These are phyloP conservation scores for Propsilocerus akamusi DNA, from an alignment of 1,140 invertebrate genomes.

Conservation along the genomic window DNA sequence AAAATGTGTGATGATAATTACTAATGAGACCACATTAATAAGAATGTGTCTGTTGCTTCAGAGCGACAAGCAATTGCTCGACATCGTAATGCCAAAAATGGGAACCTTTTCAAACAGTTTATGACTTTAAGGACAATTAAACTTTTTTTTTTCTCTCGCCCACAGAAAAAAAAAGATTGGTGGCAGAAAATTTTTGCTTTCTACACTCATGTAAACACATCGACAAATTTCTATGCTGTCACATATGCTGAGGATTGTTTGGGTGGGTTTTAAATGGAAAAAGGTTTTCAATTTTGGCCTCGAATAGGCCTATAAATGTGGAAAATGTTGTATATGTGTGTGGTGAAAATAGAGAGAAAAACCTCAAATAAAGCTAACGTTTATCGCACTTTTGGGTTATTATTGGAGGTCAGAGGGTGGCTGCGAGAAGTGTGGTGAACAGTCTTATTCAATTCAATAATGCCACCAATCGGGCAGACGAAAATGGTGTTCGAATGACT, in stretches of 20 bases:
- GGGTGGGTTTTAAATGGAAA: not conserved
- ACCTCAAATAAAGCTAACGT: not conserved
- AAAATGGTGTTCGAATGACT: too few species aligned
- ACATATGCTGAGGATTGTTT: not conserved
- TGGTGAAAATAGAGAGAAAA: not conserved
- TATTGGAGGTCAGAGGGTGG: too few species aligned
- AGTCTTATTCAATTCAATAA: too few species aligned
- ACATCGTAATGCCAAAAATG: not conserved
- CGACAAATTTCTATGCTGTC: not conserved
- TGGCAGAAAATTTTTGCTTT: not conserved
- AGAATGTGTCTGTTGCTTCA: not conserved
- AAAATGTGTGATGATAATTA: not conserved
- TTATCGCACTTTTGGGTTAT: not conserved
- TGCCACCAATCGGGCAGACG: too few species aligned
- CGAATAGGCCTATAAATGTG: not conserved
- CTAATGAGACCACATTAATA: not conserved
- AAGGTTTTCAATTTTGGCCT: not conserved
- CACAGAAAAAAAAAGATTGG: not conserved
- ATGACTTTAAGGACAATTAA: slow-evolving; percentile 1
- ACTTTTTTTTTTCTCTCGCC: not conserved
- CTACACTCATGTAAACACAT: not conserved
- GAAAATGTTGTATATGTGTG: not conserved
- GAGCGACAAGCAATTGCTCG: not conserved
- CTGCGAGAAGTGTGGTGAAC: too few species aligned
- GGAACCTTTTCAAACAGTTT: not conserved